Conservation (phyloP, 2,113 vertebrate genomes). For the Castor canadensis region DNA sequence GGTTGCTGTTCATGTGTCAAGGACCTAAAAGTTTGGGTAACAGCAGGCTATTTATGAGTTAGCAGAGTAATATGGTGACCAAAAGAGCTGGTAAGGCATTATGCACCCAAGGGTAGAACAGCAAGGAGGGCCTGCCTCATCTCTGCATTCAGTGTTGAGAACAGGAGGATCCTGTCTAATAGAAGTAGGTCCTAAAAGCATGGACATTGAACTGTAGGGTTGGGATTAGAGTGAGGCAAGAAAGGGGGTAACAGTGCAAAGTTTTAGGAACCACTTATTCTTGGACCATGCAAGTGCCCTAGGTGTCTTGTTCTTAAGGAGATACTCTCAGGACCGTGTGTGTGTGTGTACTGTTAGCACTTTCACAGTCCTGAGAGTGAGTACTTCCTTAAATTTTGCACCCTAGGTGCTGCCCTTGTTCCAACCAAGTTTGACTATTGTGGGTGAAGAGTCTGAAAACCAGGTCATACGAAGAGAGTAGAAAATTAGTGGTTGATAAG, state of each 20-base stretch:
- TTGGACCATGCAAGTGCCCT: no score
- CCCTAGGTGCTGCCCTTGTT: not conserved
- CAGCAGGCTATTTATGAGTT: not conserved
- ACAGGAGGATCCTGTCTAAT: not conserved
- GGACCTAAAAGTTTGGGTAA: not conserved
- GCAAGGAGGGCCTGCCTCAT: no score
- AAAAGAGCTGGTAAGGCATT: not conserved
- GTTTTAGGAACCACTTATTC: not conserved
- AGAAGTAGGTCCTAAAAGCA: not conserved
- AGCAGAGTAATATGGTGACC: not conserved
- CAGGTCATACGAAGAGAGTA: not conserved
- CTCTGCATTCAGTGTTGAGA: not conserved
- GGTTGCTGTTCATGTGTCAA: not conserved
- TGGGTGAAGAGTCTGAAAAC: not conserved
- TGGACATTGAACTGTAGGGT: not conserved
- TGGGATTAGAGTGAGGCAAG: not conserved
- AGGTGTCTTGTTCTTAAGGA: not conserved
- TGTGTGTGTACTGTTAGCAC: not conserved
- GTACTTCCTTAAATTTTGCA: not conserved
- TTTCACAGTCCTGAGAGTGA: not conserved
- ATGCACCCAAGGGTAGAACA: rapidly evolving
- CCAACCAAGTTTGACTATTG: not conserved
- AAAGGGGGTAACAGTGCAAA: not conserved
- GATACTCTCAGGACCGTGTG: not conserved
- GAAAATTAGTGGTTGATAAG: not conserved